These are phyloP conservation scores for Drosophila mercatorum DNA, from an alignment of 2,888 invertebrate species.

Conservation along the genomic window DNA sequence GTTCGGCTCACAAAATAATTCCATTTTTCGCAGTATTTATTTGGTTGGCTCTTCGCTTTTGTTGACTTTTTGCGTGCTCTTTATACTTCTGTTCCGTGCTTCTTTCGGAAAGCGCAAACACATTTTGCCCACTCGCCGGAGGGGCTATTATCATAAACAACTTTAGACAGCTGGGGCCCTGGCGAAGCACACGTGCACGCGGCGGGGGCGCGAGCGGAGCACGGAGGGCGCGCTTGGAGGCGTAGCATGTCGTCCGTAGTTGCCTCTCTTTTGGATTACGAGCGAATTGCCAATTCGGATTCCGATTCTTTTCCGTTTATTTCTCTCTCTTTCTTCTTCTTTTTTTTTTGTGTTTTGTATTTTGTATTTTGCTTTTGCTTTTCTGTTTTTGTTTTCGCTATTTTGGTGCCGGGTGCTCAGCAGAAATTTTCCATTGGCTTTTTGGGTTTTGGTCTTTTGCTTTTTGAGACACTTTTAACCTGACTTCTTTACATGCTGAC, in stretches of 20 bases:
- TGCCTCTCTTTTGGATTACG: conserved; percentile 65
- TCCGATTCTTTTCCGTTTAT: conserved; percentile 40
- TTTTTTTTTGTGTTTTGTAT: too few species aligned
- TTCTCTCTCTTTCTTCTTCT: conserved; percentile 1
- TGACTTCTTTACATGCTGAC: conserved; percentile 46
- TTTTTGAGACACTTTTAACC: conserved; percentile 15
- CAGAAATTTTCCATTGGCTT: conserved; percentile 70
- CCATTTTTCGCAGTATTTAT: conserved; percentile 38
- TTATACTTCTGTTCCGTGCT: conserved; percentile 4
- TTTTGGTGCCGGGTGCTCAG: conserved; percentile 36
- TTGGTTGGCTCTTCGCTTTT: conserved; percentile 31
- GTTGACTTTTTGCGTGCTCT: conserved; percentile 30
- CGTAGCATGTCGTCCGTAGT: conserved; percentile 7
- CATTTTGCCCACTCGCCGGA: conserved; percentile 47
- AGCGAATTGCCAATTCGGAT: conserved; percentile 63
- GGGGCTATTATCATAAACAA: conserved; percentile 75
- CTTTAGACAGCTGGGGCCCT: conserved; percentile 75
- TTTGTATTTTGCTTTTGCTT: conserved; percentile 17
- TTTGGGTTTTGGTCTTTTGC: conserved; percentile 21
- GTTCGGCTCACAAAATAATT: conserved; percentile 57
- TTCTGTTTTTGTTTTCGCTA: conserved; percentile 16
- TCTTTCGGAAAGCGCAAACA: conserved; percentile 53
- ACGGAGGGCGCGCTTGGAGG: neutral
- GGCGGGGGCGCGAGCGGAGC: neutral
- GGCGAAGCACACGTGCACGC: conserved; percentile 29